phyloP scores from a whole-genome alignment of 2,888 invertebrate genomes.

The Tetropium fuscum region DNA sequence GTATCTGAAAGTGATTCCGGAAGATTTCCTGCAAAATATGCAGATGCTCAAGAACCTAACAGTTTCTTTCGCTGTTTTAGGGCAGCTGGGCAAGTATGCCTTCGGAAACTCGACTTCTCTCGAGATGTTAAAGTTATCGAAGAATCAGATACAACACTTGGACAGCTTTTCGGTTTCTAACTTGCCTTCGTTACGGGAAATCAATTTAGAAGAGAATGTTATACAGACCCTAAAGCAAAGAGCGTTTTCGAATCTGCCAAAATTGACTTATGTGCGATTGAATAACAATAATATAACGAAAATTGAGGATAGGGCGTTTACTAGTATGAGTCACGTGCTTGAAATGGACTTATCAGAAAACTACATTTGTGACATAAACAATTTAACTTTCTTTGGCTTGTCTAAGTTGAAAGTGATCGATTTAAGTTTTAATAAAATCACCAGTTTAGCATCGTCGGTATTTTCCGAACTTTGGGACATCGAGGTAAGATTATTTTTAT shows the following conservation, averaged over 20 bases:
- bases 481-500: conserved; percentile 40
- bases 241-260: conserved; percentile 80
- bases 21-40: conserved; percentile 67
- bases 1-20: conserved; percentile 77
- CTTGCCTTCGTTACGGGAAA: conserved; percentile 75
- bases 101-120: conserved; percentile 81
- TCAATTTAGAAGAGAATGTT: conserved; percentile 82
- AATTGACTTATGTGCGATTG: conserved; percentile 79
- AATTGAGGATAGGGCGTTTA: conserved; percentile 87
- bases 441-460: conserved; percentile 82
- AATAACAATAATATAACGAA: conserved; percentile 88
- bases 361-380: conserved; percentile 79
- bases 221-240: conserved; percentile 80
- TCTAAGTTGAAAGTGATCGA: conserved; percentile 80
- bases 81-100: conserved; percentile 76
- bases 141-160: conserved; percentile 77
- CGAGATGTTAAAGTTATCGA: conserved; percentile 74
- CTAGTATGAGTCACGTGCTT: conserved; percentile 78
- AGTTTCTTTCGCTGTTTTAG: conserved; percentile 80
- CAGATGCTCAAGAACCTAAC: conserved; percentile 75
- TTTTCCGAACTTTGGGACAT: conserved; percentile 82
- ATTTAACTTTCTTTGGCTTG: conserved; percentile 83
- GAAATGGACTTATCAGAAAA: conserved; percentile 86
- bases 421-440: conserved; percentile 79
- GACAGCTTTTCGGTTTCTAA: conserved; percentile 80